phyloP scores from a whole-genome alignment of 2,113 vertebrate genomes.

The Oxygymnocypris stewartii region DNA sequence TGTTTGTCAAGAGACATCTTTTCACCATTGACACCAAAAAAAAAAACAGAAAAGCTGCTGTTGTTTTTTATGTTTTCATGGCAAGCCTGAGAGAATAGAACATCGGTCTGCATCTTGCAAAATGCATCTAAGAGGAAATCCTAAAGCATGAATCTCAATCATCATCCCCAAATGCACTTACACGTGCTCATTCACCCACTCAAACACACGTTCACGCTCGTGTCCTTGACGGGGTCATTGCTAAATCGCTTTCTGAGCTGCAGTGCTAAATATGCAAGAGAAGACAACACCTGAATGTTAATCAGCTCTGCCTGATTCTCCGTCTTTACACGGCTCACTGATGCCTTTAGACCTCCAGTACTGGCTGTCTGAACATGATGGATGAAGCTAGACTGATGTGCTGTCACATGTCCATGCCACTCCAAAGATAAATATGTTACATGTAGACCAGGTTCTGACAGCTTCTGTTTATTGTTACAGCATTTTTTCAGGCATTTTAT shows the following conservation, averaged over 20 bases:
- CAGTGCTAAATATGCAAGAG: conserved; percentile 39
- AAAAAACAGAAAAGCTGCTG: not conserved
- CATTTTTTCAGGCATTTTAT: not conserved
- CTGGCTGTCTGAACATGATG: conserved; percentile 38
- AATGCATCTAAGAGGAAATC: conserved; percentile 1
- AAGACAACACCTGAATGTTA: conserved; percentile 47
- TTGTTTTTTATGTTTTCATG: not conserved
- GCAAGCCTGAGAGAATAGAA: not conserved
- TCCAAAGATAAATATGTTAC: conserved; percentile 16
- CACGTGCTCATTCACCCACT: not conserved
- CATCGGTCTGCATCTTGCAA: no score
- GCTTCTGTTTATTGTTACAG: conserved; percentile 32
- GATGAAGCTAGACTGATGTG: conserved; percentile 26
- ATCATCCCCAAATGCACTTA: not conserved
- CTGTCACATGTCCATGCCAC: conserved; percentile 39
- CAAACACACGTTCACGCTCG: not conserved
- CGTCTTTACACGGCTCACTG: not conserved
- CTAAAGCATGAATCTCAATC: not conserved
- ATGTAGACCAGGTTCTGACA: conserved; percentile 8
- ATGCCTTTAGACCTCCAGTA: conserved; percentile 5
- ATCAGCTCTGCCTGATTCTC: conserved; percentile 13
- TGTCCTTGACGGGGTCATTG: conserved; percentile 44
- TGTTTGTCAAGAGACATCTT: not conserved
- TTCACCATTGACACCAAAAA: no score
- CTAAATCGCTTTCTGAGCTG: conserved; percentile 5